These are phyloP conservation scores for Neodiprion pinetum DNA, from an alignment of 1,140 invertebrate genomes.

Conservation along the genomic window DNA sequence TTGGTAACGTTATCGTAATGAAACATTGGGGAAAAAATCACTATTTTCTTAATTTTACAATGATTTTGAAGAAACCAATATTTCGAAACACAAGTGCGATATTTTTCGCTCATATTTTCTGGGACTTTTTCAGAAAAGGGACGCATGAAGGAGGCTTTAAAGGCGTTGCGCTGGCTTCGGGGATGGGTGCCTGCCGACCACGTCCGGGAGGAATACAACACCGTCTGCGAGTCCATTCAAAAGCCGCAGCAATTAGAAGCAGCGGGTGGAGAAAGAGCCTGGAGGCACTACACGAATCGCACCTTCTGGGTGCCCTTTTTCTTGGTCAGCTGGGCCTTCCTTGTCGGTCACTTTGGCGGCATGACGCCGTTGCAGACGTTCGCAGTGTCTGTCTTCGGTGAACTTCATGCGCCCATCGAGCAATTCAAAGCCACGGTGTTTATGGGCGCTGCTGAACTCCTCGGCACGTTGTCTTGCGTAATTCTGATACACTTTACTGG, in stretches of 20 bases:
- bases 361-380: slow-evolving; percentile 75
- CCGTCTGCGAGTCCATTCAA: slow-evolving; percentile 59
- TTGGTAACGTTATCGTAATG: too few relatives aligned
- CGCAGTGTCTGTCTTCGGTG: slow-evolving; percentile 74
- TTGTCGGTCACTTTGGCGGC: slow-evolving; percentile 75
- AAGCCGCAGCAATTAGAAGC: slow-evolving; percentile 31
- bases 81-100: neutral
- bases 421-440: slow-evolving; percentile 76
- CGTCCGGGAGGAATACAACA: slow-evolving; percentile 65
- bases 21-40: too few relatives aligned
- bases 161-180: slow-evolving; percentile 69
- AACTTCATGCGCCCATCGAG: slow-evolving; percentile 73
- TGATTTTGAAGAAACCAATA: too few relatives aligned
- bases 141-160: slow-evolving; percentile 64
- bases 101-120: neutral
- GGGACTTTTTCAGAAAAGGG: slow-evolving; percentile 61
- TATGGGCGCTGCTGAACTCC: slow-evolving; percentile 71
- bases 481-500: slow-evolving; percentile 72
- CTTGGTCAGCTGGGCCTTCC: slow-evolving; percentile 70
- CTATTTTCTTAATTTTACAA: too few relatives aligned
- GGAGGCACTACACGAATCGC: slow-evolving; percentile 59
- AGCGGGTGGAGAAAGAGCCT: slow-evolving; percentile 25
- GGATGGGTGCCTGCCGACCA: slow-evolving; percentile 67
- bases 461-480: slow-evolving; percentile 70
- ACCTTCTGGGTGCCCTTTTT: slow-evolving; percentile 71